Conservation (phyloP, 2,797 vertebrate genomes). For the Anguilla anguilla region DNA sequence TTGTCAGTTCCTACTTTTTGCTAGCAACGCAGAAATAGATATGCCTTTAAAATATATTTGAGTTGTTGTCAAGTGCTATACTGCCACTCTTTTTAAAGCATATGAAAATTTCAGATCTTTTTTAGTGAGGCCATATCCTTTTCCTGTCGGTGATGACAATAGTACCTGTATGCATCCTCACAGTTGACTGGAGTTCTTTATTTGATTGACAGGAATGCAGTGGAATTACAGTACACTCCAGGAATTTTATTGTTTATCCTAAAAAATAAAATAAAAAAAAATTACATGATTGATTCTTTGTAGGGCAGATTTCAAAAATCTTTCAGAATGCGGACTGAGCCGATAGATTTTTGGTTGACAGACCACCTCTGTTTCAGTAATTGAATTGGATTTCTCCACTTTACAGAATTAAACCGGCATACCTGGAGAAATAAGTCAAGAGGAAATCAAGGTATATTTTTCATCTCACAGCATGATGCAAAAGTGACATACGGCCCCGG, state of each 20-base stretch:
- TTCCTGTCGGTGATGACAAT: background rate
- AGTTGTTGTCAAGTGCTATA: background rate
- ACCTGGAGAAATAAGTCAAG: background rate
- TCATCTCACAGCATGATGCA: background rate
- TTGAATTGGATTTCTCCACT: background rate
- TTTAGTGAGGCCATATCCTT: background rate
- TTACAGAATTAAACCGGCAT: background rate
- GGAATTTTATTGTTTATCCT: background rate
- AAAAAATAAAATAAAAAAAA: background rate
- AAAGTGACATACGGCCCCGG: background rate
- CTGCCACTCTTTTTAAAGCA: background rate
- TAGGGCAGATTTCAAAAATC: background rate
- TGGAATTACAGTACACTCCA: background rate
- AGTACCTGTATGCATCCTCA: background rate
- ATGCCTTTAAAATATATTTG: background rate
- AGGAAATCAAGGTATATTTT: background rate
- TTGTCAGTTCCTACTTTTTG: conserved; percentile 1
- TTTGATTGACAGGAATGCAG: background rate
- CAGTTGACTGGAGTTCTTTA: background rate
- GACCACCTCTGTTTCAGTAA: background rate
- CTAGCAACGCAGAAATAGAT: background rate
- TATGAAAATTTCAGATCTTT: background rate
- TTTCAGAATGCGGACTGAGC: background rate
- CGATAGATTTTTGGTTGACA: background rate
- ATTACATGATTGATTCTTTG: background rate